Evolutionary conservation across 2,797 vertebrate species (phyloP).

Genomic region (Dipus sagitta): DNA sequence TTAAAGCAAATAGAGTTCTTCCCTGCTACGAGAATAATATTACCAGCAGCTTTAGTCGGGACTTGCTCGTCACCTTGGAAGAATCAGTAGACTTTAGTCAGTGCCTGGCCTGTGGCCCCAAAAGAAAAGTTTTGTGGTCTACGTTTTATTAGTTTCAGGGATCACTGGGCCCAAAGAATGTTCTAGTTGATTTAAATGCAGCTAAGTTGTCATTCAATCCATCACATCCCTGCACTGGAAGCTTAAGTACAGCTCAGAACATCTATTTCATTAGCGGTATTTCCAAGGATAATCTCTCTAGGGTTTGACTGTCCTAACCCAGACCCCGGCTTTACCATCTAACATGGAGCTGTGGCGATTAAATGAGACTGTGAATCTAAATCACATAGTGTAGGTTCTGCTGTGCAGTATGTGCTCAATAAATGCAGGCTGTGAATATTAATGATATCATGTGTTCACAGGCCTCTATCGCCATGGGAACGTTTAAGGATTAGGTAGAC

Average conservation of each 20-base stretch:
- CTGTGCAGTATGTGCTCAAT: not conserved
- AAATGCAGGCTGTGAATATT: not conserved
- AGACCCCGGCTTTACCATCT: not conserved
- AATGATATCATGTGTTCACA: not conserved
- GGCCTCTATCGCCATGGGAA: conserved; percentile 62
- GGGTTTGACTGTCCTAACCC: not conserved
- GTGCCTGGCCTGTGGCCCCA: not conserved
- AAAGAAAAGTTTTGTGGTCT: conserved; percentile 10
- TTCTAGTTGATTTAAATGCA: not conserved
- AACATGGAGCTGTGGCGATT: not conserved
- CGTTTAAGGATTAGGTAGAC: not conserved
- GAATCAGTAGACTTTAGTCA: conserved; percentile 66
- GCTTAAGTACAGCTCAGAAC: not conserved
- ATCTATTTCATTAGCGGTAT: not conserved
- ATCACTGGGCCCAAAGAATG: conserved; percentile 40
- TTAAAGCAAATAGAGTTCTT: conserved; percentile 83
- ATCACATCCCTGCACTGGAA: not conserved
- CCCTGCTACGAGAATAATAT: conserved; percentile 10
- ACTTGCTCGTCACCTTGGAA: conserved; percentile 68
- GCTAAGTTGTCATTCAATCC: not conserved
- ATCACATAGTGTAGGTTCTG: not conserved
- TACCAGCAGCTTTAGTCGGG: conserved; percentile 59
- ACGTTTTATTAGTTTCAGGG: conserved; percentile 48
- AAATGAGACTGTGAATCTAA: conserved; percentile 10
- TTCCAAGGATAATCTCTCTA: not conserved